Conservation (phyloP, 2,888 invertebrate genomes). For the Rhagonycha lutea region DNA sequence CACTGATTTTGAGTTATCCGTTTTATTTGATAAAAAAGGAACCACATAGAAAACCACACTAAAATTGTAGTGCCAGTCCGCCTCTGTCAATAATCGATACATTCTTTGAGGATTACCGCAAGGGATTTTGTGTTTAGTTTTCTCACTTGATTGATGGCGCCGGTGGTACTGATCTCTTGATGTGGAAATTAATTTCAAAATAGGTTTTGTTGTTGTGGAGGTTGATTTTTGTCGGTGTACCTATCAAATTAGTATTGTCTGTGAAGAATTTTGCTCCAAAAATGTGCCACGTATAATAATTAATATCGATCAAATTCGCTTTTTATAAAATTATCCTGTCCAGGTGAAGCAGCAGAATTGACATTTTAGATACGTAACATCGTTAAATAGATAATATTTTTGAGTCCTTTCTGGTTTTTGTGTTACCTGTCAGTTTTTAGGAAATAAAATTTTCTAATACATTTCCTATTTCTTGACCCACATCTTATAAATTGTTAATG, state of each 20-base stretch:
- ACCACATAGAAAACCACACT: no score
- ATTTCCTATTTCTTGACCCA: neutral
- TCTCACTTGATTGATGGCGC: neutral
- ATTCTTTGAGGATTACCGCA: neutral
- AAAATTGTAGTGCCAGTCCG: neutral
- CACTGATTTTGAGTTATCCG: no score
- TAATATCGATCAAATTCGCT: neutral
- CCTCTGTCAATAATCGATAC: neutral
- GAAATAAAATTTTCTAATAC: neutral
- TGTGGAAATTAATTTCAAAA: constrained; percentile 1
- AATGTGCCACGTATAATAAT: neutral
- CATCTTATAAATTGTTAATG: neutral
- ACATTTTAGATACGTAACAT: neutral
- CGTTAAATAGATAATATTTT: neutral
- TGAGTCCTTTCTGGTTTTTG: neutral
- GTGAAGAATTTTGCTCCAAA: neutral
- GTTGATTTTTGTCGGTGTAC: neutral
- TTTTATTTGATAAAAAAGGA: no score
- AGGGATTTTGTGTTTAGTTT: neutral
- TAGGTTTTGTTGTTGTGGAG: neutral
- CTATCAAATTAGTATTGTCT: neutral
- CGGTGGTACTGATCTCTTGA: neutral
- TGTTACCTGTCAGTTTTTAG: neutral
- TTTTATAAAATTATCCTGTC: neutral
- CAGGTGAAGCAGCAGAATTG: neutral